Evolutionary conservation across 2,888 invertebrate species (phyloP).

Genomic region (Aphidius colemani): DNA sequence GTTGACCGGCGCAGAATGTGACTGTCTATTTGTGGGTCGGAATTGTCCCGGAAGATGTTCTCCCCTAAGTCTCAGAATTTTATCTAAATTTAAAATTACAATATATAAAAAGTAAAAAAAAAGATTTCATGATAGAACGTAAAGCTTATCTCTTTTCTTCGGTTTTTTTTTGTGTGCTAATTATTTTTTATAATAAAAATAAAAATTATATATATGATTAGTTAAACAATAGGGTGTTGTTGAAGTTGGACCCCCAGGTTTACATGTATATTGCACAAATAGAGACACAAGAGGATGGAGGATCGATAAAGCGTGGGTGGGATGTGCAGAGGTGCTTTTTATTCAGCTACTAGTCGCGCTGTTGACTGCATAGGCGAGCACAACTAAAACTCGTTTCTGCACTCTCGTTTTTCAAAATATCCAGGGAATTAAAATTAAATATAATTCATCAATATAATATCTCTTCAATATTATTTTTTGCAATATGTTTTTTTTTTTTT

Average conservation of each 20-base stretch:
- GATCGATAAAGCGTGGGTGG: conserved; percentile 59
- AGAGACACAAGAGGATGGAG: conserved; percentile 41
- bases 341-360: conserved; percentile 46
- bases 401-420: conserved; percentile 3
- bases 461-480: background rate
- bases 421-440: background rate
- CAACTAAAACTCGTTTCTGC: conserved; percentile 23
- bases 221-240: too few relatives aligned
- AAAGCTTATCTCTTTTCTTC: too few relatives aligned
- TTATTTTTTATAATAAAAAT: too few relatives aligned
- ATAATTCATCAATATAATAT: background rate
- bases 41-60: too few relatives aligned
- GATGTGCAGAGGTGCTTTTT: conserved; percentile 51
- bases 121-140: too few relatives aligned
- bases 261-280: background rate
- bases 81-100: too few relatives aligned
- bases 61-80: too few relatives aligned
- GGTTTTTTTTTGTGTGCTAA: too few relatives aligned
- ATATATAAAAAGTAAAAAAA: too few relatives aligned
- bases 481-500: conserved; percentile 1
- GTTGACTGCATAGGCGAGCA: conserved; percentile 42
- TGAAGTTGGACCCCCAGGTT: background rate
- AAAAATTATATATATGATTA: too few relatives aligned
- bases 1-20: too few relatives aligned
- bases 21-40: too few relatives aligned